phyloP scores from a whole-genome alignment of 53 echinoderm and acorn worm species.

The Stichopus horrens region DNA sequence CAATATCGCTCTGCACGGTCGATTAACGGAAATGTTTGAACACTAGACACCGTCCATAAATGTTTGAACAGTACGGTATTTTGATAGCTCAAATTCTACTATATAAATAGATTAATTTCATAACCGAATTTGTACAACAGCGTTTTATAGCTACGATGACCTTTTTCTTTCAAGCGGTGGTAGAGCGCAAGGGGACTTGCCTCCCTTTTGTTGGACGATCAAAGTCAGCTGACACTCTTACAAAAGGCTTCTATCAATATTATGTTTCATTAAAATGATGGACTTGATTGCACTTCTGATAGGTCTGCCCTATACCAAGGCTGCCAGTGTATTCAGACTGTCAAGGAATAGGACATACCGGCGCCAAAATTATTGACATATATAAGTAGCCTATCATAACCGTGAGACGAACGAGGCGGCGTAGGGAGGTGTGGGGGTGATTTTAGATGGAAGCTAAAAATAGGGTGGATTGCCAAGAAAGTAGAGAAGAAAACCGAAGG shows the following conservation, averaged over 20 bases:
- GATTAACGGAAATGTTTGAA: not conserved
- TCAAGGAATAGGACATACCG: constrained; percentile 15
- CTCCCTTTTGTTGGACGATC: not conserved
- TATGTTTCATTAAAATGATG: not conserved
- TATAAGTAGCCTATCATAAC: not conserved
- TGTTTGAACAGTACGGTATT: not conserved
- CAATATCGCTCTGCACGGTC: too few relatives aligned
- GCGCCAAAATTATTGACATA: constrained; percentile 31
- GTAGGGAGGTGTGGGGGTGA: too few relatives aligned
- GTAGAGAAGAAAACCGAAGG: too few relatives aligned
- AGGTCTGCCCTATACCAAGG: constrained; percentile 15
- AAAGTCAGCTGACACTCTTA: constrained; percentile 19
- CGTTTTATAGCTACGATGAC: not conserved
- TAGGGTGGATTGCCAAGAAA: too few relatives aligned
- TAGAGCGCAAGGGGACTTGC: too few relatives aligned
- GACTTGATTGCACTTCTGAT: not conserved
- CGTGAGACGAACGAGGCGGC: too few relatives aligned
- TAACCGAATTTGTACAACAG: not conserved
- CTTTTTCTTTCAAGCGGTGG: not conserved
- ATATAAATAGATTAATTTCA: not conserved
- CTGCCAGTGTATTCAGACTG: not conserved
- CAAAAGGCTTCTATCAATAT: constrained; percentile 27
- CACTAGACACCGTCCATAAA: not conserved
- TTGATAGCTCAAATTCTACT: not conserved
- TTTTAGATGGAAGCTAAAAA: too few relatives aligned